Conservation (phyloP, 2,113 vertebrate species). For the Datnioides undecimradiatus region DNA sequence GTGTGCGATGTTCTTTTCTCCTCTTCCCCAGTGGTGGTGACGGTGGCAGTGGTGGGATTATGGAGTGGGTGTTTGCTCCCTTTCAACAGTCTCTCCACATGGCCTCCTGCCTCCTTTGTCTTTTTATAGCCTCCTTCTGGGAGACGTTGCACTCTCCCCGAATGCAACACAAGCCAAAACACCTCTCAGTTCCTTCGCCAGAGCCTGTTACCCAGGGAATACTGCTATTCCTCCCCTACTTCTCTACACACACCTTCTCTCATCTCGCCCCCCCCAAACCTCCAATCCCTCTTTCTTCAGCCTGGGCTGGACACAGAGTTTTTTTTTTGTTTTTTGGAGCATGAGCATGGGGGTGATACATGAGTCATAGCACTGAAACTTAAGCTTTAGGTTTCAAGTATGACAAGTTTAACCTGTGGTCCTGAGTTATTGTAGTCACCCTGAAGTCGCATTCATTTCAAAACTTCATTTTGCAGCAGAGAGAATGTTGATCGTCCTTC, state of each 20-base stretch:
- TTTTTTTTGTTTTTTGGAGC: conserved; percentile 70
- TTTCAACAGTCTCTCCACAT: conserved; percentile 85
- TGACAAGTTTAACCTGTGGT: conserved; percentile 59
- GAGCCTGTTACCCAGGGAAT: conserved; percentile 78
- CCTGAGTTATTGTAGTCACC: conserved; percentile 54
- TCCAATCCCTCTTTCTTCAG: conserved; percentile 37
- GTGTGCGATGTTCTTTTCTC: conserved; percentile 43
- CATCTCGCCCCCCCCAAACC: conserved; percentile 64
- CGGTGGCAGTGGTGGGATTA: conserved; percentile 80
- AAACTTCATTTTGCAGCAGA: conserved; percentile 30
- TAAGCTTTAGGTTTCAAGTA: conserved; percentile 44
- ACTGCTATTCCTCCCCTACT: conserved; percentile 80
- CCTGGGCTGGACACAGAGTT: conserved; percentile 69
- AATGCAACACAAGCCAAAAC: conserved; percentile 84
- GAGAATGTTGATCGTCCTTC: conserved; percentile 33
- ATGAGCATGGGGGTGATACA: conserved; percentile 52
- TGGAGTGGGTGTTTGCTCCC: conserved; percentile 83
- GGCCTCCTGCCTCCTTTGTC: conserved; percentile 86
- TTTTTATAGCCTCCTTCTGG: conserved; percentile 87
- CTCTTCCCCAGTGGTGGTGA: conserved; percentile 57
- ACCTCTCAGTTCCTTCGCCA: conserved; percentile 86
- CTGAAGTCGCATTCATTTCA: conserved; percentile 54
- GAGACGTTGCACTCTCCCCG: conserved; percentile 81
- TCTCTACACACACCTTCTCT: conserved; percentile 80
- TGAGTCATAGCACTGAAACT: conserved; percentile 68